These are phyloP conservation scores for Microtus ochrogaster DNA, from an alignment of 2,113 vertebrate species.

Conservation along the genomic window DNA sequence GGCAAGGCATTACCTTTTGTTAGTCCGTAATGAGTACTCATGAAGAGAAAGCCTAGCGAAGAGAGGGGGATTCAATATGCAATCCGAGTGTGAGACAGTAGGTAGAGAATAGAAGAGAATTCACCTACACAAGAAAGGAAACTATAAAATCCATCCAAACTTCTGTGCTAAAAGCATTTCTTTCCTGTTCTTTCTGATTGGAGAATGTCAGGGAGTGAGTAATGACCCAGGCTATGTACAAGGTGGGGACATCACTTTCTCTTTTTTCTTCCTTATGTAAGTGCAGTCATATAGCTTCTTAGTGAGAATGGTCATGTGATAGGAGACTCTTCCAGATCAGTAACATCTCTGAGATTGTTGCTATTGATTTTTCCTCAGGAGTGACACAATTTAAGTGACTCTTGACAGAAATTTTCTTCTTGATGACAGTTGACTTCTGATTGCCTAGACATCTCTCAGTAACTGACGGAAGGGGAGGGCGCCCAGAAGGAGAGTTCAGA, in stretches of 20 bases:
- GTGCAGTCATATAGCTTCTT: neutral
- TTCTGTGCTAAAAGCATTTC: constrained; percentile 58
- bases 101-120: constrained; percentile 76
- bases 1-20: constrained; percentile 84
- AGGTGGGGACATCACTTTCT: neutral
- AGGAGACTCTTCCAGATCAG: constrained; percentile 53
- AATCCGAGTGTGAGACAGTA: constrained; percentile 81
- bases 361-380: constrained; percentile 67
- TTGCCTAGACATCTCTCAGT: constrained; percentile 53
- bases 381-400: constrained; percentile 72
- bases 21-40: constrained; percentile 85
- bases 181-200: constrained; percentile 60
- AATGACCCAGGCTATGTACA: constrained; percentile 8
- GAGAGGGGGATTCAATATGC: constrained; percentile 84
- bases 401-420: constrained; percentile 71
- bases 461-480: neutral
- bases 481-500: neutral
- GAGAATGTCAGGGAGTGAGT: constrained; percentile 26
- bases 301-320: neutral
- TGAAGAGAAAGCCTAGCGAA: constrained; percentile 84
- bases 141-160: constrained; percentile 70
- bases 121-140: constrained; percentile 69
- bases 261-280: neutral
- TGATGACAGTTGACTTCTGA: constrained; percentile 72
- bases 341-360: constrained; percentile 64